phyloP scores from a whole-genome alignment of 37 sponge, comb jelly and placozoan species.

The Beroe ovata region DNA sequence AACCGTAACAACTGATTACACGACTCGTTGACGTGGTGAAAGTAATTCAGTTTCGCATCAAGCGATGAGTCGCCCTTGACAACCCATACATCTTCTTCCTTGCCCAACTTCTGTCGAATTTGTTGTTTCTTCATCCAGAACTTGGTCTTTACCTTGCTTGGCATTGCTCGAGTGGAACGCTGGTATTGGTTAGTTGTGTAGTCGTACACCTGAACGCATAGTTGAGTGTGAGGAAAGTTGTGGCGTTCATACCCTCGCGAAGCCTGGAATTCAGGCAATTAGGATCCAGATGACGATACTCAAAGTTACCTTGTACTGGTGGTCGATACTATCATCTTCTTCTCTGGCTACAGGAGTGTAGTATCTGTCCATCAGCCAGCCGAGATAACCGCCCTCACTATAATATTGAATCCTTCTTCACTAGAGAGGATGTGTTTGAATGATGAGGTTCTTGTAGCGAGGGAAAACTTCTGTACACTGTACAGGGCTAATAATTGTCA shows the following conservation, averaged over 20 bases:
- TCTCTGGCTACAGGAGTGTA: constrained; percentile 15
- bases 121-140: constrained; percentile 31
- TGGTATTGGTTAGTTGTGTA: constrained; percentile 22
- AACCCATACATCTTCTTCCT: constrained; percentile 28
- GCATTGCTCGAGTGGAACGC: neutral
- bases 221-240: too few relatives aligned
- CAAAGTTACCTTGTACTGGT: constrained; percentile 53
- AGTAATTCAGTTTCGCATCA: constrained; percentile 49
- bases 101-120: constrained; percentile 23
- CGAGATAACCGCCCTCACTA: neutral
- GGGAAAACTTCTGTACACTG: too few relatives aligned
- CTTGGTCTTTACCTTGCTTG: constrained; percentile 38
- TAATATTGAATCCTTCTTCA: neutral
- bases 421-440: too few relatives aligned
- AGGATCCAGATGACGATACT: too few relatives aligned
- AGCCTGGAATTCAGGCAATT: too few relatives aligned
- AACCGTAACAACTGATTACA: constrained; percentile 2
- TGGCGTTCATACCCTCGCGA: too few relatives aligned
- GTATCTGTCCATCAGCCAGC: constrained; percentile 14
- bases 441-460: too few relatives aligned
- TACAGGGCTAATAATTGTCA: too few relatives aligned
- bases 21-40: constrained; percentile 20
- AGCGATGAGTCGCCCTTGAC: constrained; percentile 45
- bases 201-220: constrained; percentile 31
- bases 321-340: constrained; percentile 55